Conservation (phyloP, 2,797 vertebrate species). For the Melanotaenia boesemani region DNA sequence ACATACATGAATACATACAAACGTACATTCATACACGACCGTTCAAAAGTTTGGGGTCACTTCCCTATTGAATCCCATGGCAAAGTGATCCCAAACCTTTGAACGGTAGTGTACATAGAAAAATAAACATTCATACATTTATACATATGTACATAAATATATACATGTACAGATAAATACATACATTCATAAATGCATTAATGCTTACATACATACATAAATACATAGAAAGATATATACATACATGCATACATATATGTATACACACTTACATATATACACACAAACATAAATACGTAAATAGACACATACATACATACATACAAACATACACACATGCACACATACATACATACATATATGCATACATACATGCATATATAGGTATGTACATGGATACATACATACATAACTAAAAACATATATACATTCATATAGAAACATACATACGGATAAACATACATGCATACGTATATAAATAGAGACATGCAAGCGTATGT, state of each 20-base stretch:
- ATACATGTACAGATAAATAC: not conserved
- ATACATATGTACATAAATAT: too few species aligned
- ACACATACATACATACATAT: too few species aligned
- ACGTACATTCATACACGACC: too few species aligned
- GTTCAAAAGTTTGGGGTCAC: too few species aligned
- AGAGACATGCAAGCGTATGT: too few species aligned
- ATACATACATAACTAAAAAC: too few species aligned
- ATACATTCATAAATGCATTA: not conserved
- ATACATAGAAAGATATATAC: not conserved
- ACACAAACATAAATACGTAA: not conserved
- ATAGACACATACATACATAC: not conserved
- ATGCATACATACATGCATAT: not conserved
- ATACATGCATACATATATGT: not conserved
- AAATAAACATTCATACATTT: not conserved
- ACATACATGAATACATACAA: too few species aligned
- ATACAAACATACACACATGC: not conserved
- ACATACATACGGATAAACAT: too few species aligned
- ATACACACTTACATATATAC: not conserved
- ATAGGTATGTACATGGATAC: not conserved
- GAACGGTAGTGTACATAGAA: too few species aligned
- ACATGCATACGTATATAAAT: not conserved
- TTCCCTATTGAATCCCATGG: too few species aligned
- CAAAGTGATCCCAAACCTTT: too few species aligned
- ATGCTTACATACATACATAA: not conserved
- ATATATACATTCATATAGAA: too few species aligned